Conservation (phyloP, 2,888 invertebrate genomes). For the Nomada hirtipes region DNA sequence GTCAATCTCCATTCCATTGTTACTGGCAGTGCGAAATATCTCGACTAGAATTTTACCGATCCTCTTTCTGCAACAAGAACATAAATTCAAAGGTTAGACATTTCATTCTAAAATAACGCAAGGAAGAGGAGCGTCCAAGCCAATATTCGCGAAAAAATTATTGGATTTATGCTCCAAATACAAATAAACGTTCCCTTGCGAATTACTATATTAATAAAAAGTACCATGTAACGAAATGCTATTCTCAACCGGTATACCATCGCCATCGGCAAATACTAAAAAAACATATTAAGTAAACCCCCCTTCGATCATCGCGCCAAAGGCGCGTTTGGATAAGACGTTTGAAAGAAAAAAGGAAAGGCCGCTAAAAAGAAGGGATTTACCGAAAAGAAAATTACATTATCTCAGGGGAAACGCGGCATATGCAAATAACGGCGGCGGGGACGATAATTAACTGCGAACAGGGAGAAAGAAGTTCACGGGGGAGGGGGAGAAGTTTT, state of each 20-base stretch:
- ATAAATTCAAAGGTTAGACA: constrained; percentile 3
- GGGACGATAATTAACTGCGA: constrained; percentile 51
- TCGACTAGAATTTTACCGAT: constrained; percentile 87
- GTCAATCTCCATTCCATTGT: constrained; percentile 71
- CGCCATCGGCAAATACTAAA: too few species aligned
- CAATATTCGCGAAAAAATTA: neutral
- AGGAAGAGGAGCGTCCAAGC: neutral
- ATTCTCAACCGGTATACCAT: too few species aligned
- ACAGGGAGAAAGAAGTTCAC: constrained; percentile 17
- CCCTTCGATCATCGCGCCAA: neutral
- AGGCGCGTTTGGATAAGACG: neutral
- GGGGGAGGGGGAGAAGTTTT: constrained; percentile 26
- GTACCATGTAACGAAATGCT: neutral
- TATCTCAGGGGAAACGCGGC: constrained; percentile 27
- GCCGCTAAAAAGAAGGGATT: neutral
- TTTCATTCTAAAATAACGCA: too few species aligned
- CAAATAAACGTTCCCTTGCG: too few species aligned
- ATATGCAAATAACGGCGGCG: constrained; percentile 42
- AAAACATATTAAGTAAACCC: too few species aligned
- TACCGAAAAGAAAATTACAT: constrained; percentile 51
- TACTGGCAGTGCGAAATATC: constrained; percentile 85
- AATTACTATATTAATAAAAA: too few species aligned
- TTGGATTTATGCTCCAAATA: neutral
- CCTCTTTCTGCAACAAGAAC: constrained; percentile 86
- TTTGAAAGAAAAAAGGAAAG: too few species aligned